These are phyloP conservation scores for Sylvia borin DNA, from an alignment of 2,797 vertebrate species.

Conservation along the genomic window DNA sequence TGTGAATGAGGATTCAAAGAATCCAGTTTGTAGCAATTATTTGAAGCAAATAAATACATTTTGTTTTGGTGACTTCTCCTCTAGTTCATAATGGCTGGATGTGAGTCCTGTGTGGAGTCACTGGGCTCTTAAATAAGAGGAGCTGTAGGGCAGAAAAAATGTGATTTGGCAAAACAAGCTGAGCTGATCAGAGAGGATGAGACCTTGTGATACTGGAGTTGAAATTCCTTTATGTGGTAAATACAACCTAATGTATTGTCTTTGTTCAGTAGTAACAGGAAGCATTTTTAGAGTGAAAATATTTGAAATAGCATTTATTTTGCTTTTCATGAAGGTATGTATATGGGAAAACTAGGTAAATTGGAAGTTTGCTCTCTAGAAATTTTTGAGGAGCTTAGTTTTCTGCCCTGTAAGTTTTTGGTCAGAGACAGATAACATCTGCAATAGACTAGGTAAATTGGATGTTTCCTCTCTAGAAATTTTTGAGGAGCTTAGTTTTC, in stretches of 20 bases:
- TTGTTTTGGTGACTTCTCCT: not conserved
- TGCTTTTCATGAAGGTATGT: not conserved
- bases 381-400: not conserved
- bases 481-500: not conserved
- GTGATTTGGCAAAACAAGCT: not conserved
- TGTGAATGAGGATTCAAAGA: not conserved
- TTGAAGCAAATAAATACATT: slow-evolving; percentile 1
- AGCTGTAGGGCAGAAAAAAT: not conserved
- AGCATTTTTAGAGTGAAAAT: not conserved
- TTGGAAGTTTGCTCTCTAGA: not conserved
- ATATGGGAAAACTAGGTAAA: not conserved
- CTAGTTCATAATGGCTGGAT: not conserved
- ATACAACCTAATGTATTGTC: not conserved
- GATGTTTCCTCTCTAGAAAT: not conserved
- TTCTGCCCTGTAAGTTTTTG: not conserved
- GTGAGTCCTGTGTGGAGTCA: not conserved
- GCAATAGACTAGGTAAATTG: not conserved
- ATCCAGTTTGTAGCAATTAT: not conserved
- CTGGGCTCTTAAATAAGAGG: not conserved
- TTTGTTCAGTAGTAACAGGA: not conserved
- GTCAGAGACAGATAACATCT: not conserved
- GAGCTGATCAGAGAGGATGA: not conserved
- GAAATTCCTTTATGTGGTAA: not conserved
- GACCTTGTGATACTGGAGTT: not conserved
- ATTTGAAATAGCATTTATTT: not conserved